phyloP scores from a whole-genome alignment of 2,797 vertebrate genomes.

The Eupleurogrammus muticus region DNA sequence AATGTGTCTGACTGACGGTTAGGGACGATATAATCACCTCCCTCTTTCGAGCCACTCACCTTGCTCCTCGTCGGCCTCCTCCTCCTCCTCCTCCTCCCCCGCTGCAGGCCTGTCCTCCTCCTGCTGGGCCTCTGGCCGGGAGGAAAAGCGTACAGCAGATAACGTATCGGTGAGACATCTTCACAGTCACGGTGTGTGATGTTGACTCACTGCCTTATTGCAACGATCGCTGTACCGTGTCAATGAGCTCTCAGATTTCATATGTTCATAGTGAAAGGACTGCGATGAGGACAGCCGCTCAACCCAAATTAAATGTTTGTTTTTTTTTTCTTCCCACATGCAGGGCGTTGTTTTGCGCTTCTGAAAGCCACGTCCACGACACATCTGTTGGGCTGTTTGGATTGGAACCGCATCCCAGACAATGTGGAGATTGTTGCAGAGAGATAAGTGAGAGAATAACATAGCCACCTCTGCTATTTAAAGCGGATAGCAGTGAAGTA shows the following conservation, averaged over 20 bases:
- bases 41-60: conserved; percentile 38
- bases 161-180: conserved; percentile 1
- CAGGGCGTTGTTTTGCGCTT: background rate
- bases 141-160: background rate
- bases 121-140: conserved; percentile 51
- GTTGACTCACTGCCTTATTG: background rate
- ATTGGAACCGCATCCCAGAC: background rate
- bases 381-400: background rate
- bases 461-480: conserved; percentile 49
- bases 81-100: conserved; percentile 55
- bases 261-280: background rate
- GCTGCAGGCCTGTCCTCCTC: conserved; percentile 55
- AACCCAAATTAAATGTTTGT: background rate
- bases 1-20: conserved; percentile 8
- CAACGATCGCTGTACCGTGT: background rate
- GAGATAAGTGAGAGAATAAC: conserved; percentile 34
- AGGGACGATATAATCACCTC: background rate
- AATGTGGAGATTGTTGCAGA: background rate
- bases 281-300: background rate
- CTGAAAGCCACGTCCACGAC: background rate
- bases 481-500: conserved; percentile 25
- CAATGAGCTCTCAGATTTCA: background rate
- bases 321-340: background rate
- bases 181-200: conserved; percentile 1
- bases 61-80: conserved; percentile 51